phyloP scores from a whole-genome alignment of 2,888 invertebrate species.

The Chydorus sphaericus region DNA sequence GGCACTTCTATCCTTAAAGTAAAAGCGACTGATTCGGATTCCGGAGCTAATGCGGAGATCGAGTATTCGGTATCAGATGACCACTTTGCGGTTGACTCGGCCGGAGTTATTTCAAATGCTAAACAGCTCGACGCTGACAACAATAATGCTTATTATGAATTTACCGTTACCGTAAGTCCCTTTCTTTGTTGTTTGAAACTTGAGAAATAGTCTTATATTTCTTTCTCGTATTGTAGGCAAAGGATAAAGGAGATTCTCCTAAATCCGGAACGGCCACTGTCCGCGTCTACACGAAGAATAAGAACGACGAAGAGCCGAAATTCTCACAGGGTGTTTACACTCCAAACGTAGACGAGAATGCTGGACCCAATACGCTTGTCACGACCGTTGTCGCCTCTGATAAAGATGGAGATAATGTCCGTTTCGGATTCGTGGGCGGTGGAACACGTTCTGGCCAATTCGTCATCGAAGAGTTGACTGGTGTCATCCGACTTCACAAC shows the following conservation, averaged over 20 bases:
- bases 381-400: slow-evolving; percentile 95
- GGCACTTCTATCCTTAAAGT: slow-evolving; percentile 88
- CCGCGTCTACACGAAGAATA: slow-evolving; percentile 90
- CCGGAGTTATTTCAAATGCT: slow-evolving; percentile 82
- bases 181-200: too few species aligned
- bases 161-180: slow-evolving; percentile 82
- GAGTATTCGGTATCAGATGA: slow-evolving; percentile 82
- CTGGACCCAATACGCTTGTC: slow-evolving; percentile 84
- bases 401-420: slow-evolving; percentile 91
- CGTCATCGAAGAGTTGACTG: slow-evolving; percentile 88
- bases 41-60: slow-evolving; percentile 87
- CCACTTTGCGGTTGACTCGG: slow-evolving; percentile 85
- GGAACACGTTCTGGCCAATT: slow-evolving; percentile 76
- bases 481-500: slow-evolving; percentile 76
- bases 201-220: too few species aligned
- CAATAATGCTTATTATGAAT: slow-evolving; percentile 91
- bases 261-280: slow-evolving; percentile 88
- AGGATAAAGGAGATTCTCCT: slow-evolving; percentile 85
- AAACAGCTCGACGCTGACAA: slow-evolving; percentile 90
- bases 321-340: slow-evolving; percentile 94
- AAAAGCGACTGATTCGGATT: slow-evolving; percentile 88
- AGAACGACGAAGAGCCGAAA: slow-evolving; percentile 93
- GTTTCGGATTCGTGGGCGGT: slow-evolving; percentile 74
- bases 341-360: slow-evolving; percentile 90
- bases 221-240: too few species aligned